Evolutionary conservation across 2,797 vertebrate species (phyloP), one percentile per base, ranked within the genome.

Genomic region (Manis pentadactyla): DNA sequence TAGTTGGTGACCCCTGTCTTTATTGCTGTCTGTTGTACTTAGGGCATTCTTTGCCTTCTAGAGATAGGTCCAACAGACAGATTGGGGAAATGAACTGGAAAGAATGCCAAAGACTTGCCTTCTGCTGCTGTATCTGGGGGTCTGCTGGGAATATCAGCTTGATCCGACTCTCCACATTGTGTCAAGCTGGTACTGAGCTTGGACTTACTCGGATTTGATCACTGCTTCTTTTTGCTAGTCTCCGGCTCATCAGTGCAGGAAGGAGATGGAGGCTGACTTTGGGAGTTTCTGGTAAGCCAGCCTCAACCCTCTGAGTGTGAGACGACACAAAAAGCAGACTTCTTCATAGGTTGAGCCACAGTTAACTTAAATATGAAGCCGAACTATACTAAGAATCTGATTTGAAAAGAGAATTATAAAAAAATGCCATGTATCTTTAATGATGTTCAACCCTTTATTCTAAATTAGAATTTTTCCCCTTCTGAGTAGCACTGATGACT

Each of bases 81-180:
- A 85, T 88, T 27, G 51, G n/a, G 85, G 55, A 49, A 94, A 96
- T 75, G 53, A 90, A 83, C 55, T 34, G 19, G 85, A 85, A 66
- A 74, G 87, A 63, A 87, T 69, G 93, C 46, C 31, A 73, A 23
- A 84, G 87, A 61, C 55, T 57, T 64, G 74, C 57, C 89, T 51
- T 63, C 25, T 57, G 34, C 90, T 64, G n/a, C 39, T 51, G 59
- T 49, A 0, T 71, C 64, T 31, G 37, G 27, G 42, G 84, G 78
- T 93, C 59, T 97, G 96, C 79, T 69, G 66, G 95, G 94, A 94
- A 85, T 84, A 95, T 83, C 21, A 92, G 93, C 17, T 2, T 87
- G 90, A 84, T 77, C 73, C 34, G 2, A 7, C 34, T 68, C 39
- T 19, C 74, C 0, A 10, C n/a, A 87, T 86, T 75, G 19, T 94